These are phyloP conservation scores for Cottoperca gobio DNA, from an alignment of 2,797 vertebrate species.

Conservation along the genomic window DNA sequence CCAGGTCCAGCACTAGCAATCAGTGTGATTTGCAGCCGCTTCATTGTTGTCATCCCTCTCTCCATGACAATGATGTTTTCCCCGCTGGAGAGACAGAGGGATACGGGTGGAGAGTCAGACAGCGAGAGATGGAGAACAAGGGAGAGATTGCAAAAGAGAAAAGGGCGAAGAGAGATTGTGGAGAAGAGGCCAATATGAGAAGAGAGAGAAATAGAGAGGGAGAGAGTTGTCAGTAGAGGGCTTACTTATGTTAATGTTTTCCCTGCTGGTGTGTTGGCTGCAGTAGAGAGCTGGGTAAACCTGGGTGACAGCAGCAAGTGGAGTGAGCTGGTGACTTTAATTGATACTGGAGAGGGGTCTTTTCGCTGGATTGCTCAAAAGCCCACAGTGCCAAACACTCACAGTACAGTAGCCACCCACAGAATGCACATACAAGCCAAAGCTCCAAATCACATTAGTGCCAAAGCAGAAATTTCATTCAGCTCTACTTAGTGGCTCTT, in stretches of 20 bases:
- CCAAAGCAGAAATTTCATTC: conserved; percentile 53
- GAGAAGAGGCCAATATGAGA: conserved; percentile 57
- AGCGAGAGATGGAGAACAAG: conserved; percentile 47
- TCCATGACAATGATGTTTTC: conserved; percentile 84
- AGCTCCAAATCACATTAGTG: conserved; percentile 60
- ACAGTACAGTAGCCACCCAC: conserved; percentile 51
- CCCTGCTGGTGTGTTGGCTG: conserved; percentile 66
- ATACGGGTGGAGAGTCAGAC: conserved; percentile 46
- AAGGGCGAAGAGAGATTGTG: conserved; percentile 45
- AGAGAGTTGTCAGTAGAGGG: conserved; percentile 74
- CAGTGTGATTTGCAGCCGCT: conserved; percentile 83
- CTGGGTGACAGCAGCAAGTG: conserved; percentile 67
- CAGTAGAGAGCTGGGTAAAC: conserved; percentile 59
- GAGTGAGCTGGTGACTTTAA: conserved; percentile 77
- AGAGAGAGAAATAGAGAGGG: conserved; percentile 57
- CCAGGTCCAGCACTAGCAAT: conserved; percentile 82
- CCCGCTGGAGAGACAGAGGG: conserved; percentile 61
- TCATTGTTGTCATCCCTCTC: conserved; percentile 84
- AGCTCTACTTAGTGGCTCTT: conserved; percentile 44
- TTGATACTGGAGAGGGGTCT: conserved; percentile 79
- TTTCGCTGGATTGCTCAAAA: conserved; percentile 63
- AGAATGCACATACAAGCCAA: conserved; percentile 40
- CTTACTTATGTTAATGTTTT: conserved; percentile 86
- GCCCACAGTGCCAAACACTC: conserved; percentile 40
- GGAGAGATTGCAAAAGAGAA: conserved; percentile 50